These are phyloP conservation scores for Thryonomys swinderianus DNA, from an alignment of 2,113 vertebrate species.

Conservation along the genomic window DNA sequence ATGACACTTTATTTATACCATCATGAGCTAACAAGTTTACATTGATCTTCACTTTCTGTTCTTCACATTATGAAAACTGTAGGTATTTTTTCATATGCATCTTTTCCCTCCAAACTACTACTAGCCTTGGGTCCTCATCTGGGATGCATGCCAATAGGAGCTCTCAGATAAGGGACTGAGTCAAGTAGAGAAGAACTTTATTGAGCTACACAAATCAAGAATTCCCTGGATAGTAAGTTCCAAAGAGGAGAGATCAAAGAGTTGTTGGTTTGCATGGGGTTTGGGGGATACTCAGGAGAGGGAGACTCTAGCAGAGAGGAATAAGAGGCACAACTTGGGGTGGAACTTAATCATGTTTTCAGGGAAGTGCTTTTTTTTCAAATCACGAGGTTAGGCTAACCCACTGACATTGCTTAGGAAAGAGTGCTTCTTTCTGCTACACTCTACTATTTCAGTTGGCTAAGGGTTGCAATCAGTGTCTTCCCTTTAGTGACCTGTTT, in stretches of 20 bases:
- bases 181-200: background rate
- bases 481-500: background rate
- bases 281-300: background rate
- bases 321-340: background rate
- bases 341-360: background rate
- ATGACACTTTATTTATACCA: background rate
- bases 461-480: no score
- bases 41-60: background rate
- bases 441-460: background rate
- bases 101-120: background rate
- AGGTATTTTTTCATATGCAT: background rate
- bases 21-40: background rate
- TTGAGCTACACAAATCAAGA: background rate
- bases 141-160: background rate
- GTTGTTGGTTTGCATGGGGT: background rate
- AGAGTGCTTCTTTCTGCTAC: background rate
- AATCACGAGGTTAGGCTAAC: no score
- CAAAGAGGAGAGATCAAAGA: background rate
- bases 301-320: background rate
- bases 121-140: background rate
- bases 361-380: background rate
- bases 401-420: background rate
- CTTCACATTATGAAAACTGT: background rate
- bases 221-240: background rate
- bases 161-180: background rate